These are phyloP conservation scores for Dicaeum eximium DNA, from an alignment of 2,113 vertebrate species.

Conservation along the genomic window DNA sequence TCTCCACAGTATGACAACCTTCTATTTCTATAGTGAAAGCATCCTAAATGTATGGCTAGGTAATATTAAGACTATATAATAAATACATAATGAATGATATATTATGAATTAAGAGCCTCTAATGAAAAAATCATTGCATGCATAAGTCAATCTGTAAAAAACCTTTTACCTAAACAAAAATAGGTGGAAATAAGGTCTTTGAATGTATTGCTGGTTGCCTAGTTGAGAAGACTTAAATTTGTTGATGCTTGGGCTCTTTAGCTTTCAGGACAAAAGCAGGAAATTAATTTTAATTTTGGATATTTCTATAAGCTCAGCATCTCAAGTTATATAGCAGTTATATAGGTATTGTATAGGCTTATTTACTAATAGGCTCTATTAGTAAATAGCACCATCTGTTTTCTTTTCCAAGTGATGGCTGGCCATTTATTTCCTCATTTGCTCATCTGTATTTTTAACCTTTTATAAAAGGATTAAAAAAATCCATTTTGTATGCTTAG, in stretches of 20 bases:
- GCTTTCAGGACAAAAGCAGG: background rate
- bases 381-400: background rate
- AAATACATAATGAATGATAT: background rate
- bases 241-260: background rate
- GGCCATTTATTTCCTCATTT: background rate
- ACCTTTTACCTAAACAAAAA: background rate
- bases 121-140: background rate
- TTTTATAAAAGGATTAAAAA: background rate
- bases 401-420: background rate
- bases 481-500: background rate
- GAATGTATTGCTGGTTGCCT: background rate
- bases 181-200: background rate
- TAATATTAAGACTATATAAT: background rate
- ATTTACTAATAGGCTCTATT: too few species aligned
- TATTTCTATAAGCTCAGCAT: background rate
- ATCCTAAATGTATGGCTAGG: background rate
- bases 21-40: background rate
- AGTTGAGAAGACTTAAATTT: background rate
- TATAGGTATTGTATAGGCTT: fast-evolving
- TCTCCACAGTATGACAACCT: background rate
- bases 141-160: background rate
- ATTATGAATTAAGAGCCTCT: background rate
- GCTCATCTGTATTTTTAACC: background rate
- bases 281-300: background rate
- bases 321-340: background rate